Conservation (phyloP, 2,797 vertebrate species). For the Anguilla obscura region DNA sequence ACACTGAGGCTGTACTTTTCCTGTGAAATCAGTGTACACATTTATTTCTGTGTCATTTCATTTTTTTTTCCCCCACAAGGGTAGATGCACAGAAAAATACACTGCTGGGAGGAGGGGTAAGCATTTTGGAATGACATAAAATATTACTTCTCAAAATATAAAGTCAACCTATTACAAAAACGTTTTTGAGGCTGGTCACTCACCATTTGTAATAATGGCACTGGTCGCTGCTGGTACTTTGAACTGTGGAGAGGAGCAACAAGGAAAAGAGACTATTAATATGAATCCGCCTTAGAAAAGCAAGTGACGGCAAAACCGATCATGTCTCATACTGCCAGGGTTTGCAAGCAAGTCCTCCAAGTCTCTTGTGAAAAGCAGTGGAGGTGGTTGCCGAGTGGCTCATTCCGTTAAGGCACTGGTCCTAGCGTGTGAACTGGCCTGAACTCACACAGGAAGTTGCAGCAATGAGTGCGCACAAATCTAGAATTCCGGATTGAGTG, state of each 20-base stretch:
- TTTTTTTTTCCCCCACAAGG: background rate
- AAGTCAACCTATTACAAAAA: background rate
- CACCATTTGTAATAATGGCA: conserved; percentile 98
- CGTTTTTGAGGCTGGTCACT: conserved; percentile 55
- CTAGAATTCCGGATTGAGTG: background rate
- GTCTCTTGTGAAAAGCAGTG: background rate
- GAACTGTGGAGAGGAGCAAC: conserved; percentile 75
- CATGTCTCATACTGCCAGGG: background rate
- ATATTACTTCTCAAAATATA: background rate
- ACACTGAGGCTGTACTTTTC: background rate
- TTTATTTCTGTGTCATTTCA: background rate
- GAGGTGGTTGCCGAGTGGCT: background rate
- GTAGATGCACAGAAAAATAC: background rate
- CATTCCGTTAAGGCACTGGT: background rate
- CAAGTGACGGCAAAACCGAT: background rate
- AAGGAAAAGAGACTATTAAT: conserved; percentile 30
- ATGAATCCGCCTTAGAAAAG: background rate
- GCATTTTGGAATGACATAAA: background rate
- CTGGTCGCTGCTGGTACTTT: conserved; percentile 96
- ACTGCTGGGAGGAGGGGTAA: background rate
- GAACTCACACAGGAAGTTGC: background rate
- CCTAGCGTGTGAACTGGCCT: background rate
- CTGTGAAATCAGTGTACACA: background rate
- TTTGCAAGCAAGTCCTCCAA: background rate
- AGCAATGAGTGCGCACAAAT: background rate